Base-by-base conservation (phyloP, 2,888 invertebrate species). In the Chelonus formosanus region DNA sequence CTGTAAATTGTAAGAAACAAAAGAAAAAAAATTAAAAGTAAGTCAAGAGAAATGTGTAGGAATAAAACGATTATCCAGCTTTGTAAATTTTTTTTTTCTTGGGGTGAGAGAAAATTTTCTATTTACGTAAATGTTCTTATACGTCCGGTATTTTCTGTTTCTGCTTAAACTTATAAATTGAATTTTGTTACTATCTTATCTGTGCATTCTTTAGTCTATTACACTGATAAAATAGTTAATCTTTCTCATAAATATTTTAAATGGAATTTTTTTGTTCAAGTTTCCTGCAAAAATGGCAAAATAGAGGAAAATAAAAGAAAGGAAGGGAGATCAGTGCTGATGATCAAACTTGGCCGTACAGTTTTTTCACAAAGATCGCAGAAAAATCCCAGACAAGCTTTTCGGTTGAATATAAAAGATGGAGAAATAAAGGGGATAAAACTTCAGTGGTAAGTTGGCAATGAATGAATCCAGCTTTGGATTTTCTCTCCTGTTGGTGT, bases 31-130 rank as follows among this genome's bases (percentile, higher is more conserved):
- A 36, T 50, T 40, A 4, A 35, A 52, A 43, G 61, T 54, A 65
- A 31, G 45, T 56, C 8, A 32, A 5, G 47, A 47, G 34, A 20
- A 5, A 47, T 35, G 36, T 6, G 36, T 34, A n/a, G 10, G 50
- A 47, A 60, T 60, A 36, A 60, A 50, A 50, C 35, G 60, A 60
- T 60, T 60, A 60, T 52, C 40, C 50, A 20, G 60, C 52, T 60
- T 60, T 60, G 52, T 20, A 52, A 60, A 60, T 50, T 60, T 50
- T 35, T 50, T 50, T 60, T 52, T 60, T 50, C 50, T 52, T 40
- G 3, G 52, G 8, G 31, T 36, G 31, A 48, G 40, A 5, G 50
- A 36, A 48, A 35, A 60, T 60, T 36, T 60, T 20, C 40, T 60
- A 48, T 60, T 60, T 50, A 40, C 40, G 52, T 60, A 50, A 48